Percentiles rank a stretch among this genome's conserved stretches.
These are phyloP conservation scores for Anhinga rufa DNA, from an alignment of 2,113 vertebrate species.

Conservation along the genomic window DNA sequence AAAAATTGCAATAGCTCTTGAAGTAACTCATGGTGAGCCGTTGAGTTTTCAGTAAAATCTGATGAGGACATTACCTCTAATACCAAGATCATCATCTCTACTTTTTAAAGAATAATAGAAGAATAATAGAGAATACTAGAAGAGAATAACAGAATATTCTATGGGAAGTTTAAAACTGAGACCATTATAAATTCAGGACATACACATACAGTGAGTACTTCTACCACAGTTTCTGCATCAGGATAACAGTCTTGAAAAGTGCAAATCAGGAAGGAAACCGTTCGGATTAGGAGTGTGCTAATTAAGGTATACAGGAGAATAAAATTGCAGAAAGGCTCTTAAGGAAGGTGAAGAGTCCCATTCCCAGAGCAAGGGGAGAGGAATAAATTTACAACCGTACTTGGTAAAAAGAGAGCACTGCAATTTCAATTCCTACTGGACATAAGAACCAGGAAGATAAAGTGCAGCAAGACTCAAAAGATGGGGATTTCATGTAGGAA, in stretches of 20 bases:
- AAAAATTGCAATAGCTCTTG: not conserved
- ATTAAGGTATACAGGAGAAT: not conserved
- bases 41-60: not conserved
- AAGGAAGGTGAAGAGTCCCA: not conserved
- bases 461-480: not conserved
- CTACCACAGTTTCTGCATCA: not conserved
- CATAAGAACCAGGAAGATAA: not conserved
- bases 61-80: not conserved
- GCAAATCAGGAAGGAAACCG: not conserved
- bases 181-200: not conserved
- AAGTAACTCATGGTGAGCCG: not conserved
- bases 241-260: not conserved
- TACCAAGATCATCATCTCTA: not conserved
- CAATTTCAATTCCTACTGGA: not conserved
- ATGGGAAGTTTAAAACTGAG: not conserved
- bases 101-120: not conserved
- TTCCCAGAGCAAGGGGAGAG: not conserved
- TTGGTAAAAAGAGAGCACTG: not conserved
- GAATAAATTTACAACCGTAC: not conserved
- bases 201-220: not conserved
- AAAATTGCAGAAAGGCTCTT: not conserved
- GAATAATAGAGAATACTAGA: not conserved
- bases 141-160: not conserved
- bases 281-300: not conserved
- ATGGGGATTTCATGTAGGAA: not conserved